Base-by-base conservation (phyloP, 2,888 invertebrate species). In the Alviniconcha strummeri region DNA sequence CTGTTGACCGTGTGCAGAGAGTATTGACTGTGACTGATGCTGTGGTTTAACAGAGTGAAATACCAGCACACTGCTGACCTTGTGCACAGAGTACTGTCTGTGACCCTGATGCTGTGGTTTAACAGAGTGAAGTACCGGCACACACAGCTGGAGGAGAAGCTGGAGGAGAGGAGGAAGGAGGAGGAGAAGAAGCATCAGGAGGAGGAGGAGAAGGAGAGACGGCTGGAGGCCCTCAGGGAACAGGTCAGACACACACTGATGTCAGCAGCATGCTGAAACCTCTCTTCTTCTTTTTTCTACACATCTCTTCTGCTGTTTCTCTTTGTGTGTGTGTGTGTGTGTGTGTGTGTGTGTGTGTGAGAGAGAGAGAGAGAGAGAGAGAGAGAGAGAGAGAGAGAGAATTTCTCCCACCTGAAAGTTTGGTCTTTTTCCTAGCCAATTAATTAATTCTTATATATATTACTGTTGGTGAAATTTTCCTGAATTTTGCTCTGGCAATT, bases 171-270 rank as follows among this genome's bases (percentile, higher is more conserved):
- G 84, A 88, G 86, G 76, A 82, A 85, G 54, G 87, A 87, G 81
- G 87, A 90, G 78, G 89, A 89, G 83, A 90, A 90, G 78, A 89
- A 87, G 76, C 85, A 86, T 81, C 82, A 88, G 80, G 91, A 90
- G 81, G 90, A 90, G 74, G 86, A 86, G 83, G 91, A 93, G 86
- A 91, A 88, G 84, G 92, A 93, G 84, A 85, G 86, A 71, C 89
- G 92, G 83, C 87, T 93, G 55, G 93, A 93, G 85, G 90, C 90
- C 74, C 83, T 92, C 9, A 84, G 92, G 82, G 89, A 90, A 83
- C 89, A 91, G 89, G 92, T 92, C 69, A 55, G 84, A 74, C 19
- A 17, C 72, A 52, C 36, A 52, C 11, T 19, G 9, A 15, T 56
- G 7, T 15, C 15, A 64, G 15, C 64, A 64, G 64, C 64, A 64